Evolutionary conservation across 2,113 vertebrate species (phyloP), one percentile per base, ranked within the genome.

Genomic region (Narcine bancroftii): DNA sequence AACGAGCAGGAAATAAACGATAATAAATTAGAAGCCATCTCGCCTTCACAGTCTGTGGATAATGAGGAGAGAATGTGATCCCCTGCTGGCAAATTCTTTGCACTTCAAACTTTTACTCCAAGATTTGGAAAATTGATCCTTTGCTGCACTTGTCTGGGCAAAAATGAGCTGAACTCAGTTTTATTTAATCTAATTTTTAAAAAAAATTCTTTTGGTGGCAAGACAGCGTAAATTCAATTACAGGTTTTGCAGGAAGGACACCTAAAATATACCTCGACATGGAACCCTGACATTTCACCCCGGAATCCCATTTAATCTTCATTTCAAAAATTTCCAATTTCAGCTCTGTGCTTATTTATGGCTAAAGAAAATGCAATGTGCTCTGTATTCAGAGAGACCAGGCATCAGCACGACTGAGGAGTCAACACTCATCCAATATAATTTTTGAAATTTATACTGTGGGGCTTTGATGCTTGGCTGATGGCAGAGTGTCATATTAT

Each of bases 21-120:
- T 91, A 91, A 91, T 91, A 91, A 91, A 91, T 91, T 91, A 91
- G 89, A 69, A 69, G 63, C 89, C 89, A 66, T 42, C 63, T 91
- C 89, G 42, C 63, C 89, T 69, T 91, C 39, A 47, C 63, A 42
- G 39, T 21, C 89, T 91, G 89, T 65, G 47, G 89, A 91, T 91
- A 91, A 91, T 91, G 89, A 91, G 65, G 89, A 91, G 24, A 17
- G 63, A 69, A 45, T 69, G 89, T 33, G 89, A 69, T 91, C 89
- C 71, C 89, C 63, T 24, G 89, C 89, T 91, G 89, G 89, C 26
- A 71, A 91, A 91, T 29, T 29, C 89, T 47, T 47, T 91, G 26
- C 36, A 69, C 26, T 71, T 91, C 63, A 91, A 91, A 91, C 63
- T 91, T 91, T 69, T 91, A 5, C 65, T 71, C 65, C 39, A 33